Conservation (phyloP, 2,888 invertebrate genomes). For the Caenorhabditis imperialis region DNA sequence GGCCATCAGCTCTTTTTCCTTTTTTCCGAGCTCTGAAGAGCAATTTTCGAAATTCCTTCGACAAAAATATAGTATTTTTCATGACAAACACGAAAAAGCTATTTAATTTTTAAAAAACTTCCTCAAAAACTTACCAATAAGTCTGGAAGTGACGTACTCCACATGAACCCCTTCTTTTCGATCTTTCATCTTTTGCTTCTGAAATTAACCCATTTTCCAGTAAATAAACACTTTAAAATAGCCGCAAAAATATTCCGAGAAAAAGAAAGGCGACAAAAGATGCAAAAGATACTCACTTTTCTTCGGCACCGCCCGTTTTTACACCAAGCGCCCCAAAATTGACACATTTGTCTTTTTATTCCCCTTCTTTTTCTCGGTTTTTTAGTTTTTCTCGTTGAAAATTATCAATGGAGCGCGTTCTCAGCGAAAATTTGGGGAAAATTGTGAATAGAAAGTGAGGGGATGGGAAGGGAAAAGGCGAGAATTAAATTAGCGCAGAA, state of each 20-base stretch:
- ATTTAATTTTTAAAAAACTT: neutral
- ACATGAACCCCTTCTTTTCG: constrained; percentile 54
- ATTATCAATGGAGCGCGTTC: constrained; percentile 2
- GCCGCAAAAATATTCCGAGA: neutral
- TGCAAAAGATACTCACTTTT: constrained; percentile 10
- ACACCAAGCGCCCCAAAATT: constrained; percentile 16
- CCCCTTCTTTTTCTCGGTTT: neutral
- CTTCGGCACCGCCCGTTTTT: neutral
- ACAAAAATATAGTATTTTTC: too few relatives aligned
- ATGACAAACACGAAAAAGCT: neutral
- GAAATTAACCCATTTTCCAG: constrained; percentile 6
- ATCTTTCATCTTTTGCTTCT: constrained; percentile 57
- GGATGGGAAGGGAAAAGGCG: too few relatives aligned
- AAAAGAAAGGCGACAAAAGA: constrained; percentile 5
- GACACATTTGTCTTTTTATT: constrained; percentile 53
- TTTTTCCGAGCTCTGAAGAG: too few relatives aligned
- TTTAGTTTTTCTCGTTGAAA: neutral
- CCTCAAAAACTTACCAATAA: constrained; percentile 41
- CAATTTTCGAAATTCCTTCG: too few relatives aligned
- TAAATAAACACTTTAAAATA: neutral
- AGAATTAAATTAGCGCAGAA: too few relatives aligned
- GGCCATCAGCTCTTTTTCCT: too few relatives aligned
- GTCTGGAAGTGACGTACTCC: constrained; percentile 57
- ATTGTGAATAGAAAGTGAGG: too few relatives aligned
- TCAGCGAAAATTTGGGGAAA: constrained; percentile 8